phyloP scores from a whole-genome alignment of 1,140 invertebrate species.

The Ceratoteleas bidentatus region DNA sequence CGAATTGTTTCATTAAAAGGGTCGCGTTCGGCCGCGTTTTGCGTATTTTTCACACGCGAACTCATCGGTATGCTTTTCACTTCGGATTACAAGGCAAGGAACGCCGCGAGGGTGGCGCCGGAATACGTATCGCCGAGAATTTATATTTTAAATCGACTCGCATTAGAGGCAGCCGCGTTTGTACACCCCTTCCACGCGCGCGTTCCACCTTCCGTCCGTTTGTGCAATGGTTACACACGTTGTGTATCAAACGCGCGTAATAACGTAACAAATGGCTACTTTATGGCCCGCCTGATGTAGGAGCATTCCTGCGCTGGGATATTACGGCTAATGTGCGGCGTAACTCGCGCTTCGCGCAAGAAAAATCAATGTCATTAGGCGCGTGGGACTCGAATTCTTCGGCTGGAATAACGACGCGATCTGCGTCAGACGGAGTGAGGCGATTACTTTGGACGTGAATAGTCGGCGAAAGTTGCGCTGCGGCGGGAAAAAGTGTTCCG shows the following conservation, averaged over 20 bases:
- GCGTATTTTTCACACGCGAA: slow-evolving; percentile 65
- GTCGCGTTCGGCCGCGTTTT: slow-evolving; percentile 60
- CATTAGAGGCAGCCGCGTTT: slow-evolving; percentile 72
- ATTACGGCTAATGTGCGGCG: slow-evolving; percentile 77
- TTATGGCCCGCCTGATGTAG: slow-evolving; percentile 71
- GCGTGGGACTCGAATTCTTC: slow-evolving; percentile 24
- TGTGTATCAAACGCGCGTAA: slow-evolving; percentile 77
- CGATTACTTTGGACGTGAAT: slow-evolving; percentile 8
- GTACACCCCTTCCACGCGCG: slow-evolving; percentile 51
- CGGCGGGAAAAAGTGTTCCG: background rate
- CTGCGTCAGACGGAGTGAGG: slow-evolving; percentile 15
- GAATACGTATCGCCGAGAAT: slow-evolving; percentile 76
- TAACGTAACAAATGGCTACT: slow-evolving; percentile 79
- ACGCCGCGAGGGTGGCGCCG: slow-evolving; percentile 51
- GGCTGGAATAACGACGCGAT: slow-evolving; percentile 38
- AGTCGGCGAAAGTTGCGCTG: background rate
- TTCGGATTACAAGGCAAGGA: slow-evolving; percentile 66
- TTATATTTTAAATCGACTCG: slow-evolving; percentile 79
- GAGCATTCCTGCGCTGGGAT: slow-evolving; percentile 73
- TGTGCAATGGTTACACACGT: slow-evolving; percentile 64
- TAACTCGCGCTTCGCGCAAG: slow-evolving; percentile 60
- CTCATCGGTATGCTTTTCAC: slow-evolving; percentile 67
- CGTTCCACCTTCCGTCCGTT: slow-evolving; percentile 62
- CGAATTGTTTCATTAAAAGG: slow-evolving; percentile 62
- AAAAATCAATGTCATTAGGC: slow-evolving; percentile 58